Evolutionary conservation across 2,888 invertebrate genomes (phyloP).

Genomic region (Acrobeloides nanus): DNA sequence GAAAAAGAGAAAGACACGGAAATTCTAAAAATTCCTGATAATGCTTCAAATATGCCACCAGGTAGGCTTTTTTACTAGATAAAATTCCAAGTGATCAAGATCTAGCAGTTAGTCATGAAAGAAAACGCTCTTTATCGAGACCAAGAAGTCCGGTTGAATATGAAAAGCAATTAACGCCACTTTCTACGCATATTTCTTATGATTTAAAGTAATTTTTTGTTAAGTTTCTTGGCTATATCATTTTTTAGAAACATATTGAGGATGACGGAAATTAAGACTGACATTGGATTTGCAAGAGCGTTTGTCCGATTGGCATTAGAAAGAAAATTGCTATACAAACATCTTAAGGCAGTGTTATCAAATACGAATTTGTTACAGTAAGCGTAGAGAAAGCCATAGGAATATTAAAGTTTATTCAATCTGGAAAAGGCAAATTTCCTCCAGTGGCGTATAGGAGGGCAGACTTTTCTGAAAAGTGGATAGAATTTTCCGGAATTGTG

Average conservation of each 20-base stretch:
- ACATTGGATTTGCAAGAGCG: constrained; percentile 78
- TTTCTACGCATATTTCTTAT: constrained; percentile 57
- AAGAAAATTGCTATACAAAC: constrained; percentile 86
- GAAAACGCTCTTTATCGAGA: constrained; percentile 37
- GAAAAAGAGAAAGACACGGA: constrained; percentile 60
- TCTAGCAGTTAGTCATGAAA: constrained; percentile 7
- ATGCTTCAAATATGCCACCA: constrained; percentile 20
- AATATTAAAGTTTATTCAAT: too few species aligned
- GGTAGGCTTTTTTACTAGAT: constrained; percentile 16
- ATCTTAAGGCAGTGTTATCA: constrained; percentile 69
- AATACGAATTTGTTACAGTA: constrained; percentile 21
- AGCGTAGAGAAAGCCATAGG: too few species aligned
- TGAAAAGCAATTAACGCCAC: constrained; percentile 41
- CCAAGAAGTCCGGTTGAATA: constrained; percentile 26
- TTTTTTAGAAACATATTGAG: constrained; percentile 56
- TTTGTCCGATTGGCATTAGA: constrained; percentile 92
- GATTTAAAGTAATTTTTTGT: constrained; percentile 56
- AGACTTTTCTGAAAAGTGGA: too few species aligned
- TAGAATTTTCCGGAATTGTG: too few species aligned
- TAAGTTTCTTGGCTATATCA: background rate
- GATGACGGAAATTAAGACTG: constrained; percentile 95
- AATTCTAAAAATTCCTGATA: constrained; percentile 7
- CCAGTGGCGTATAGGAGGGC: background rate
- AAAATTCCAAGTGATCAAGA: constrained; percentile 5
- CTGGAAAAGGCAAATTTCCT: constrained; percentile 1